Evolutionary conservation across 37 sponge, comb jelly and placozoan species (phyloP).

Genomic region (Geodia barretti): DNA sequence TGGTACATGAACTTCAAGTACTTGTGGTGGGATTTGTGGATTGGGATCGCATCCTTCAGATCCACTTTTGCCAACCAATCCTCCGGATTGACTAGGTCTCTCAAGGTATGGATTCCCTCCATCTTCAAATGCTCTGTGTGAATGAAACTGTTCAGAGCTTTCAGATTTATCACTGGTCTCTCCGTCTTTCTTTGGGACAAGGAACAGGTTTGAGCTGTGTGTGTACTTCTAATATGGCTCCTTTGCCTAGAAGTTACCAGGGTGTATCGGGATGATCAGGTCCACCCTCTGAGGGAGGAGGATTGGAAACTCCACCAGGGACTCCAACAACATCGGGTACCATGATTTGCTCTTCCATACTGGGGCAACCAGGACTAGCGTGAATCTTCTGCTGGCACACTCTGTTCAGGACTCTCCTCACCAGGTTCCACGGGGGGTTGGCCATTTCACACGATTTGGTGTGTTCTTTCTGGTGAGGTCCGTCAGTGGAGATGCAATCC

Average conservation of each 20-base stretch:
- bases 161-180: constrained; percentile 60
- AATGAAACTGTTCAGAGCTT: constrained; percentile 25
- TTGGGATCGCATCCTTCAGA: constrained; percentile 50
- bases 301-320: too few relatives aligned
- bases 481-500: neutral
- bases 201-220: constrained; percentile 45
- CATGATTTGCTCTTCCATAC: too few relatives aligned
- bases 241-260: too few relatives aligned
- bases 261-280: too few relatives aligned
- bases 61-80: constrained; percentile 37
- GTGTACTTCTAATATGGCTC: too few relatives aligned
- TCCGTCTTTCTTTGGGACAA: constrained; percentile 57
- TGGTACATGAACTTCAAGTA: constrained; percentile 12
- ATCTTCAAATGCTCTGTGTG: constrained; percentile 51
- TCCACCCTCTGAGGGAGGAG: too few relatives aligned
- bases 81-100: constrained; percentile 25
- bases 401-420: too few relatives aligned
- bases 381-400: too few relatives aligned
- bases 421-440: too few relatives aligned
- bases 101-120: constrained; percentile 47
- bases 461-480: neutral
- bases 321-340: too few relatives aligned
- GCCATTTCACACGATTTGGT: too few relatives aligned
- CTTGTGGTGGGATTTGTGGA: neutral
- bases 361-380: too few relatives aligned